These are phyloP conservation scores for Atta colombica DNA, from an alignment of 1,140 invertebrate genomes.

Conservation along the genomic window DNA sequence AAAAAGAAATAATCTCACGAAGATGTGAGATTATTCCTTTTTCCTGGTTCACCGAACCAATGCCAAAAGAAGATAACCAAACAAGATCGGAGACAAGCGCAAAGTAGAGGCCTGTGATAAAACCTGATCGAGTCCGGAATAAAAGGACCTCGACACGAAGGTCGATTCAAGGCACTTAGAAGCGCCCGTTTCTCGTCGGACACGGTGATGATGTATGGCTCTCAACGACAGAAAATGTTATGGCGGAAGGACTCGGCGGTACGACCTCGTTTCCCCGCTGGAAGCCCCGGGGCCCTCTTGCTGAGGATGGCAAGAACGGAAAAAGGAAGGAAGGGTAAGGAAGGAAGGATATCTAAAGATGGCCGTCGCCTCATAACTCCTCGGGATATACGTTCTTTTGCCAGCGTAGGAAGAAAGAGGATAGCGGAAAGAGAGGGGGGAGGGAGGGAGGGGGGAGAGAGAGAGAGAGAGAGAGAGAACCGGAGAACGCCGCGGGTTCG, in stretches of 20 bases:
- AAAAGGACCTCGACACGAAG: conserved; percentile 71
- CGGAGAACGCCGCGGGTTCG: neutral
- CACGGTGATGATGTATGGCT: conserved; percentile 83
- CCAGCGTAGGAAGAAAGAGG: conserved; percentile 1
- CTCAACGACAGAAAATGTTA: conserved; percentile 77
- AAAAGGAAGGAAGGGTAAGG: conserved; percentile 66
- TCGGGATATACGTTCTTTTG: conserved; percentile 44
- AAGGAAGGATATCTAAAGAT: conserved; percentile 76
- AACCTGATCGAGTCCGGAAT: conserved; percentile 67
- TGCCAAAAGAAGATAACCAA: conserved; percentile 37
- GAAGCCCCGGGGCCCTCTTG: conserved; percentile 49
- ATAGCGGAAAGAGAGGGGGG: neutral
- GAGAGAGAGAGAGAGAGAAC: neutral
- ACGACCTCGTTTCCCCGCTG: conserved; percentile 73
- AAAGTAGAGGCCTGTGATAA: conserved; percentile 63
- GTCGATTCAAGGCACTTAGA: conserved; percentile 81
- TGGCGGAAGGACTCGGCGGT: conserved; percentile 66
- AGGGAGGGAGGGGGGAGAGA: neutral
- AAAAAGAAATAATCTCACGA: conserved; percentile 5
- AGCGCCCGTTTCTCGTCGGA: conserved; percentile 75
- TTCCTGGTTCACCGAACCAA: neutral
- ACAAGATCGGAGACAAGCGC: conserved; percentile 50
- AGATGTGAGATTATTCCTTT: neutral
- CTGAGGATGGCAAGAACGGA: conserved; percentile 52
- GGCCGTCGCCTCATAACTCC: conserved; percentile 79